Evolutionary conservation across 1,140 invertebrate genomes (phyloP), one percentile per base, ranked within the genome.

Genomic region (Magallana gigas): DNA sequence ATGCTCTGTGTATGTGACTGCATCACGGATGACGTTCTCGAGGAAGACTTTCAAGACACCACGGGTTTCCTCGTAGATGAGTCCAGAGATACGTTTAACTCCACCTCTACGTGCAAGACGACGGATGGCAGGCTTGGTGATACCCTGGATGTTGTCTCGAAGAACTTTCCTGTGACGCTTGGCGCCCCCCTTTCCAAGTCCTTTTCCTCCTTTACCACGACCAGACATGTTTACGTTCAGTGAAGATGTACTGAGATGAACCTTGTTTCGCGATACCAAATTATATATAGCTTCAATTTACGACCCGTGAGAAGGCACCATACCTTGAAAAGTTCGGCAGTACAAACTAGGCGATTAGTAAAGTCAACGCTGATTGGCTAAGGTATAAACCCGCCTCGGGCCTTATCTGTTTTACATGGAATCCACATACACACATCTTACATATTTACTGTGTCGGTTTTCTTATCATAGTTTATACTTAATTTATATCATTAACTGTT

Each of bases 1-100:
- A 94, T 97, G 97, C 93, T 97, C 97, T 12, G 97, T 97, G 95
- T 97, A 97, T n/a, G 97, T 97, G 84, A 97, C 97, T 12, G 97
- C 97, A 94, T 97, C 97, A 85, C 97, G 95, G 92, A 97, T 97
- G 0, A 97, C 97, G 92, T 97, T 97, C 94, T 97, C 97, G 9
- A 80, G 94, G 94, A 98, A 98, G 0, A 97, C 96, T 94, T 97
- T 97, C n/a, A 97, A 93, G 0, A 92, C 91, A 76, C 91, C 89
- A 56, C 89, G 76, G 86, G 91, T 92, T 87, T 92, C 91, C 64
- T 91, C 96, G 92, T 97, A 97, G 89, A 97, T 97, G 81, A 97
- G 93, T n/a, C 96, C 96, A 82, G 96, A 97, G 87, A 97, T 96
- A 91, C 97, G 96, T 92, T 97, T 97, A 0, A 97, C 97, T 84